Base-by-base conservation (phyloP, 2,888 invertebrate genomes). In the Ochlodes sylvanus region DNA sequence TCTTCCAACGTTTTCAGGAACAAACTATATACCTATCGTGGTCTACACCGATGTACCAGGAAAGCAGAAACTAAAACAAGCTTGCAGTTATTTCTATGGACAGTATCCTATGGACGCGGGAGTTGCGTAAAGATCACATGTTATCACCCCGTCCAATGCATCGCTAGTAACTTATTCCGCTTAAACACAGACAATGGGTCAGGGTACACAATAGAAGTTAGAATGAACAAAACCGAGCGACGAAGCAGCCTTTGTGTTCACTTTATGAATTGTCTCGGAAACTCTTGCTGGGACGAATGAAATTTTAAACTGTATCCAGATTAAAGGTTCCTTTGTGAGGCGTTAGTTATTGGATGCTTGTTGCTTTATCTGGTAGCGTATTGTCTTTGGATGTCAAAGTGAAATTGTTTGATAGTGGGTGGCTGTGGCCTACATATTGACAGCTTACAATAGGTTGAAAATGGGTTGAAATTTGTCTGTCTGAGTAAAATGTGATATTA, bases 131-230 rank as follows among this genome's bases (percentile, higher is more conserved):
- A 47, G 56, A 64, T 64, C 56, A 57, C 57, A 47, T 57, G 64
- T 64, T 66, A 66, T 66, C 65, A 65, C 44, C 47, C 44, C 60
- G 54, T 42, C 66, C 71, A 69, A 70, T 72, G 73, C 74, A 74
- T 68, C 68, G 75, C 73, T 77, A 76, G 73, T 76, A 76, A 75
- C 75, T 77, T 77, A 78, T 75, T 78, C 76, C 69, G 75, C 71
- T 77, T 75, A 72, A 73, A 72, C 73, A 71, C 70, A 71, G 74
- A 77, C 77, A 78, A 78, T 75, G 69, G 78, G 71, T 71, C 69
- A 70, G 50, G 60, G 71, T 58, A 67, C 66, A 79, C 78, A 79
- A 79, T 77, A 71, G 74, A 71, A 70, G 70, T 73, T 72, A 71
- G 71, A 73, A 70, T 73, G 77, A 76, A 75, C 77, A 76, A 76